phyloP scores from a whole-genome alignment of 2,888 invertebrate species.

The Andrena camellia region DNA sequence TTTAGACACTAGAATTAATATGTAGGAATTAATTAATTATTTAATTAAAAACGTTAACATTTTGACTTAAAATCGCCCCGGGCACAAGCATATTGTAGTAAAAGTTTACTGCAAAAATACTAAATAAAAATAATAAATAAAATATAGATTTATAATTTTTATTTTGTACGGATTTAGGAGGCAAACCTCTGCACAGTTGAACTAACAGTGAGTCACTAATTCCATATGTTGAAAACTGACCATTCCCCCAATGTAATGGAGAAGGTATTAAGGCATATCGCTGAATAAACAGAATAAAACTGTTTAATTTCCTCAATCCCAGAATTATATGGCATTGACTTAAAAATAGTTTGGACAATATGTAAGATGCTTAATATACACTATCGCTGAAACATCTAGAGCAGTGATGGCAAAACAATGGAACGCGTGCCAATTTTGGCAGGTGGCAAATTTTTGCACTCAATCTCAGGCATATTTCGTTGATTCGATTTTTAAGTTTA shows the following conservation, averaged over 20 bases:
- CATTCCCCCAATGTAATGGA: background rate
- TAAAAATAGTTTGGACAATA: conserved; percentile 1
- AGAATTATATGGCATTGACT: background rate
- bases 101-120: too few relatives aligned
- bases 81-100: too few relatives aligned
- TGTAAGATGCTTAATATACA: background rate
- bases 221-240: conserved; percentile 7
- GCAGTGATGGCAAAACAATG: background rate
- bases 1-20: too few relatives aligned
- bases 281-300: background rate
- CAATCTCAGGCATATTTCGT: too few relatives aligned
- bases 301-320: background rate
- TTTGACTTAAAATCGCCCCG: too few relatives aligned
- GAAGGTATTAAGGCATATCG: background rate
- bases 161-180: background rate
- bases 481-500: too few relatives aligned
- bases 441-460: background rate
- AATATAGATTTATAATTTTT: too few relatives aligned
- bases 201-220: conserved; percentile 39
- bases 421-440: background rate
- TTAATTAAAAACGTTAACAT: too few relatives aligned
- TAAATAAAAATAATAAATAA: too few relatives aligned
- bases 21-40: too few relatives aligned
- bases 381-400: background rate
- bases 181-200: conserved; percentile 15